Conservation (phyloP, 2,797 vertebrate species). For the Melanogrammus aeglefinus region DNA sequence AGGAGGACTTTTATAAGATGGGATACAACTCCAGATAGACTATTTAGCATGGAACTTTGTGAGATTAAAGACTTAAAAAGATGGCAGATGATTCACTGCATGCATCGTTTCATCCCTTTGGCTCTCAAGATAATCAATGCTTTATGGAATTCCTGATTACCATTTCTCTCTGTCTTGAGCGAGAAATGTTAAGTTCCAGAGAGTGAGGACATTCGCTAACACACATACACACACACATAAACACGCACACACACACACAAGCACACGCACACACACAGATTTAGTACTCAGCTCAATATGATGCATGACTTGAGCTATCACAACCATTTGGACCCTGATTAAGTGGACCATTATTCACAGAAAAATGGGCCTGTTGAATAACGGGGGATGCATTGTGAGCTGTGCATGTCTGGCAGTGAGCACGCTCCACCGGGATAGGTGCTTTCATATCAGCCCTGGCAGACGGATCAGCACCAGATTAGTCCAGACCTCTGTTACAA, state of each 20-base stretch:
- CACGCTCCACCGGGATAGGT: background rate
- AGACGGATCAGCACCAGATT: background rate
- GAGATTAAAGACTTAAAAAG: conserved; percentile 16
- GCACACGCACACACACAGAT: background rate
- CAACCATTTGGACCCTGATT: background rate
- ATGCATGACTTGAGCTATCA: background rate
- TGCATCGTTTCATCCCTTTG: conserved; percentile 30
- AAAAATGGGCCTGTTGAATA: background rate
- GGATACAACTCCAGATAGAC: background rate
- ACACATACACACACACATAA: background rate
- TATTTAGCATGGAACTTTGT: background rate
- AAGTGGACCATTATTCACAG: background rate
- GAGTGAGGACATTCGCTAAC: background rate
- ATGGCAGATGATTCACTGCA: conserved; percentile 18
- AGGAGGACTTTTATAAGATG: background rate
- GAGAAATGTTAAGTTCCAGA: background rate
- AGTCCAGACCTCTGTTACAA: background rate
- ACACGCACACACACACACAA: background rate
- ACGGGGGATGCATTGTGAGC: background rate
- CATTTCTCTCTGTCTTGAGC: background rate
- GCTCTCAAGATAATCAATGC: background rate
- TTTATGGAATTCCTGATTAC: background rate
- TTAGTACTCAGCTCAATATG: background rate
- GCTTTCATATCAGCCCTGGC: background rate
- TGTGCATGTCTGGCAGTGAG: background rate